Evolutionary conservation across 2,113 vertebrate species (phyloP).

Genomic region (Lethenteron reissneri): DNA sequence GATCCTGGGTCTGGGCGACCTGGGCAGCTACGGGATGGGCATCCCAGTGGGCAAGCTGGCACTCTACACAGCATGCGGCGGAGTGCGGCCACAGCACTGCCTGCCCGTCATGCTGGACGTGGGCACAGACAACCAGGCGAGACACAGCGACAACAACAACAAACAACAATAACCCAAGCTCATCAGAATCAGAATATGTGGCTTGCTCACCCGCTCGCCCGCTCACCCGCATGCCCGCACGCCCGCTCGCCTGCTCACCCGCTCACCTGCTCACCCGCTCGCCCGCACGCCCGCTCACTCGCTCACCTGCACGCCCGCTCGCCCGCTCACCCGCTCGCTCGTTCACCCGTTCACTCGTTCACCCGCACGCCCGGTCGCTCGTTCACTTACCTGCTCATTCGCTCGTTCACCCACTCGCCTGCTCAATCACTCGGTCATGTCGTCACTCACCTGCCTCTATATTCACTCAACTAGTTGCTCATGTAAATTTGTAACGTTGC

Average conservation of each 20-base stretch:
- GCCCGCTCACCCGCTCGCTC: background rate
- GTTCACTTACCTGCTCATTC: too few relatives aligned
- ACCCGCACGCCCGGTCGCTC: too few relatives aligned
- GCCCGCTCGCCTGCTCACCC: background rate
- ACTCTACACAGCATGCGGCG: slow-evolving; percentile 83
- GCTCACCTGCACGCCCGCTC: background rate
- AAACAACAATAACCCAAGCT: too few relatives aligned
- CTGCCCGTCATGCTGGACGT: slow-evolving; percentile 90
- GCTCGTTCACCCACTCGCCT: too few relatives aligned
- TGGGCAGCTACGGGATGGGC: slow-evolving; percentile 82
- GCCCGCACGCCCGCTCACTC: background rate
- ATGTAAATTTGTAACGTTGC: too few relatives aligned
- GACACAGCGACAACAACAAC: too few relatives aligned
- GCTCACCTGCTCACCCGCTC: background rate
- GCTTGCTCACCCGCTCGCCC: background rate
- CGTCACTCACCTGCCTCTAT: too few relatives aligned
- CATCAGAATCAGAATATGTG: background rate
- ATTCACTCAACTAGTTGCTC: too few relatives aligned
- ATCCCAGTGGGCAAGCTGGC: slow-evolving; percentile 91
- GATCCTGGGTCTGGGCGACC: slow-evolving; percentile 77
- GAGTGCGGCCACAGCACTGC: slow-evolving; percentile 61
- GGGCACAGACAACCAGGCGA: slow-evolving; percentile 79
- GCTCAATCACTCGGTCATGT: too few relatives aligned
- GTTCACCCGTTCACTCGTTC: background rate
- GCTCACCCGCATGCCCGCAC: background rate